Percentiles rank a stretch among this genome's conserved stretches.
Conservation (phyloP, 1,140 invertebrate genomes). For the Doryteuthis pealeii region DNA sequence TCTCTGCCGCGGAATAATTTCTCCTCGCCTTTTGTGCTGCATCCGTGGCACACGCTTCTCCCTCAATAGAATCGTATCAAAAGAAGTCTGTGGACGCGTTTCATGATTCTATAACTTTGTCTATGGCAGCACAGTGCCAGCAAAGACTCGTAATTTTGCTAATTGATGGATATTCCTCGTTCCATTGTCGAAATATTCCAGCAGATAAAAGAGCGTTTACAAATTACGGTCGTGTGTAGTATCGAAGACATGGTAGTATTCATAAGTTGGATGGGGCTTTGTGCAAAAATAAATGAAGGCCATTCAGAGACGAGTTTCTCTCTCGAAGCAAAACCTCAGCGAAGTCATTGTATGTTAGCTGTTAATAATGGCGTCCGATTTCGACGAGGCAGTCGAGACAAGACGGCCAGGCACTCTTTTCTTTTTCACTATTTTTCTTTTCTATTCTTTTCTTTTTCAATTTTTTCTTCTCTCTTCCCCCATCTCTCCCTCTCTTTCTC, state of each 20-base stretch:
- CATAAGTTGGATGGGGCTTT: conserved; percentile 1
- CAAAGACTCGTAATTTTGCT: background rate
- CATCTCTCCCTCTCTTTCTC: too few relatives aligned
- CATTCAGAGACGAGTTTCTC: background rate
- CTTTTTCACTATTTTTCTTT: too few relatives aligned
- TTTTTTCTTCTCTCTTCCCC: too few relatives aligned
- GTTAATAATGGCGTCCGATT: background rate
- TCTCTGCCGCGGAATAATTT: background rate
- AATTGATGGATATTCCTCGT: conserved; percentile 9
- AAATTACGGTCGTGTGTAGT: conserved; percentile 4
- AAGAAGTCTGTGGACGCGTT: background rate
- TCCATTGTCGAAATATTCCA: background rate
- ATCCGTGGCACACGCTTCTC: conserved; percentile 1
- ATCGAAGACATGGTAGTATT: background rate
- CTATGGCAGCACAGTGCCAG: background rate
- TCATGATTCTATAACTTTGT: conserved; percentile 6
- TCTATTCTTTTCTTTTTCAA: too few relatives aligned
- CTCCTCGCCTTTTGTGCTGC: background rate
- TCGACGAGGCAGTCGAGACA: background rate
- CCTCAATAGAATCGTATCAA: background rate
- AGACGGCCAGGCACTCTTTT: too few relatives aligned
- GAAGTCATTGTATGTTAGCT: background rate
- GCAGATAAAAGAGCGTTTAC: background rate
- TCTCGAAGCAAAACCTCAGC: background rate
- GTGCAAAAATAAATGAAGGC: background rate